Conservation (phyloP, 2,888 invertebrate species). For the Charanyca ferruginea region DNA sequence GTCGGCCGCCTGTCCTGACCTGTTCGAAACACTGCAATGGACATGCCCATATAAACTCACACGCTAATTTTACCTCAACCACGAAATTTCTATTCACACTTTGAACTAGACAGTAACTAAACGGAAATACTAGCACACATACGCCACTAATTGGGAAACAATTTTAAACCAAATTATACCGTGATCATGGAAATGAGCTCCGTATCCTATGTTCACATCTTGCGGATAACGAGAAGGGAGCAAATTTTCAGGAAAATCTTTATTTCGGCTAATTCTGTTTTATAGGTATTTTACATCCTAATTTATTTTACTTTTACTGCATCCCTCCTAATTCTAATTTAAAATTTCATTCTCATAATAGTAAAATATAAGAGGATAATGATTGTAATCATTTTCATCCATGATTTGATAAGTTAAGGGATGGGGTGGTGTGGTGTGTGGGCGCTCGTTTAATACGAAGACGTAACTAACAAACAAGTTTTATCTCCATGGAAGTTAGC, state of each 20-base stretch:
- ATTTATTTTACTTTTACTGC: conserved; percentile 65
- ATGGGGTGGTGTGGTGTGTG: conserved; percentile 67
- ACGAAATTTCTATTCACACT: conserved; percentile 79
- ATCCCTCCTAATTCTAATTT: conserved; percentile 65
- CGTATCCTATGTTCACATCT: conserved; percentile 54
- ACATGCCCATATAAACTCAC: conserved; percentile 84
- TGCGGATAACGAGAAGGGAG: conserved; percentile 53
- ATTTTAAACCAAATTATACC: conserved; percentile 52
- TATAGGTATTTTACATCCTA: conserved; percentile 65
- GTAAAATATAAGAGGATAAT: conserved; percentile 63
- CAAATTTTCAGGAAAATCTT: conserved; percentile 60
- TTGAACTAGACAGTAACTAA: conserved; percentile 65
- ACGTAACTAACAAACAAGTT: conserved; percentile 88
- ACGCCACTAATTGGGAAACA: conserved; percentile 50
- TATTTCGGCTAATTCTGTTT: conserved; percentile 66
- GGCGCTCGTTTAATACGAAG: conserved; percentile 73
- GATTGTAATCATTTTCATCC: conserved; percentile 66
- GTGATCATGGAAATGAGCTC: conserved; percentile 52
- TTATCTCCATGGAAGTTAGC: conserved; percentile 85
- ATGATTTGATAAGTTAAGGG: conserved; percentile 69
- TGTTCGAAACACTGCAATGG: conserved; percentile 84
- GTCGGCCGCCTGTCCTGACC: conserved; percentile 82
- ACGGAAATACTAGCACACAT: conserved; percentile 37
- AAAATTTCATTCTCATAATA: conserved; percentile 60
- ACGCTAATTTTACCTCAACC: conserved; percentile 83